Evolutionary conservation across 2,888 invertebrate species (phyloP).

Genomic region (Clostera curtula): DNA sequence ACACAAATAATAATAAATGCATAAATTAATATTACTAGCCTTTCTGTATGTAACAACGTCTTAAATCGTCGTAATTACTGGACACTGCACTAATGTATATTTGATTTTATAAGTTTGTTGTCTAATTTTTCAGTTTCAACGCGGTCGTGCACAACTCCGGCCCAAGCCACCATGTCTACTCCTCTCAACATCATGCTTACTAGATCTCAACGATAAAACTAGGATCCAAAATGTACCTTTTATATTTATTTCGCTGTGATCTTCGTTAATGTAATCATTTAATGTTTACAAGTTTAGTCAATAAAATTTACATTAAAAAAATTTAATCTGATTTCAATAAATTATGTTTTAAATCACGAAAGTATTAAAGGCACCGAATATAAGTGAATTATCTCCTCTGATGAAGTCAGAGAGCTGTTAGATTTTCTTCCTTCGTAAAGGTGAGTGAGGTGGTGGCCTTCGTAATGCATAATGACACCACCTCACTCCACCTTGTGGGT

Average conservation of each 20-base stretch:
- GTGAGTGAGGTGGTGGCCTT: too few relatives aligned
- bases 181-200: constrained; percentile 56
- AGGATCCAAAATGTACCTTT: constrained; percentile 35
- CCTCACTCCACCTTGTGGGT: too few relatives aligned
- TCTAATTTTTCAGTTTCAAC: constrained; percentile 58
- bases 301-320: constrained; percentile 22
- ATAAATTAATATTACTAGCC: too few relatives aligned
- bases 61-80: too few relatives aligned
- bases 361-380: too few relatives aligned
- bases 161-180: constrained; percentile 61
- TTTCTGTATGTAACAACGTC: too few relatives aligned
- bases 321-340: background rate
- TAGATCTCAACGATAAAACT: constrained; percentile 27
- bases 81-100: background rate
- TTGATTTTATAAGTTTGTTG: constrained; percentile 10
- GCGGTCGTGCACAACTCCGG: constrained; percentile 68
- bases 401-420: too few relatives aligned
- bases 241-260: constrained; percentile 54
- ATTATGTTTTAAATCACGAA: background rate
- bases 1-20: too few relatives aligned
- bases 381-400: too few relatives aligned
- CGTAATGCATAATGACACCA: too few relatives aligned
- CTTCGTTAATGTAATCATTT: constrained; percentile 34
- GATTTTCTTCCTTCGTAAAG: too few relatives aligned
- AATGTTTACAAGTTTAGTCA: constrained; percentile 30